phyloP scores from a whole-genome alignment of 2,888 invertebrate genomes.

The Lepetodrilus schrolli region DNA sequence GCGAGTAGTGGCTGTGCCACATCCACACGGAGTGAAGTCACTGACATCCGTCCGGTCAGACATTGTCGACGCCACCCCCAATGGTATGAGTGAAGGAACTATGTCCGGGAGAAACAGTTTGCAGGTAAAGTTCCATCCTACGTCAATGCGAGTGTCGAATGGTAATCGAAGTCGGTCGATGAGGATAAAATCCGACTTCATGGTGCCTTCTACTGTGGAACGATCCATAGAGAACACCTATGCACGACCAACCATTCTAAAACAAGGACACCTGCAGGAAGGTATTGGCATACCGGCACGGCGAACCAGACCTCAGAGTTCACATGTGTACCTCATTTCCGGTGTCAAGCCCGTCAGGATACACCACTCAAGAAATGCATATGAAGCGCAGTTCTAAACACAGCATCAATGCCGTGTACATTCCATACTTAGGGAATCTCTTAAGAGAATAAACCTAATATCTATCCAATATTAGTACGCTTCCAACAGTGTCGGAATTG shows the following conservation, averaged over 20 bases:
- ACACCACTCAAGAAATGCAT: not conserved
- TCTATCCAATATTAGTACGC: too few species aligned
- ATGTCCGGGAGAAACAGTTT: constrained; percentile 1
- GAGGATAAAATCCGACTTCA: not conserved
- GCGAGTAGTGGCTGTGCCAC: not conserved
- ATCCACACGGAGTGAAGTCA: not conserved
- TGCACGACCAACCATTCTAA: not conserved
- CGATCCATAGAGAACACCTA: constrained; percentile 29
- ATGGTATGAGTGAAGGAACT: not conserved
- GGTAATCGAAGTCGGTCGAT: not conserved
- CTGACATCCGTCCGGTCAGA: not conserved
- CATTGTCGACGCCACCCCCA: not conserved
- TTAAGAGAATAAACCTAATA: too few species aligned
- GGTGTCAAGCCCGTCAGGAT: constrained; percentile 8
- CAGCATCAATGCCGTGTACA: too few species aligned
- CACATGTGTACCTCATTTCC: constrained; percentile 12
- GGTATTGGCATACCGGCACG: not conserved
- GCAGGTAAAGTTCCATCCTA: not conserved
- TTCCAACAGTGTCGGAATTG: too few species aligned
- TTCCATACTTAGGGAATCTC: too few species aligned
- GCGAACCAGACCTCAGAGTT: not conserved
- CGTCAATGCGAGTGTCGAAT: not conserved
- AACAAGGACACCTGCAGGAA: not conserved
- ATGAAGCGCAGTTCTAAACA: not conserved
- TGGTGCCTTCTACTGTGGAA: constrained; percentile 5